These are phyloP conservation scores for Psephotus haematonotus DNA, from an alignment of 2,113 vertebrate genomes.

Conservation along the genomic window DNA sequence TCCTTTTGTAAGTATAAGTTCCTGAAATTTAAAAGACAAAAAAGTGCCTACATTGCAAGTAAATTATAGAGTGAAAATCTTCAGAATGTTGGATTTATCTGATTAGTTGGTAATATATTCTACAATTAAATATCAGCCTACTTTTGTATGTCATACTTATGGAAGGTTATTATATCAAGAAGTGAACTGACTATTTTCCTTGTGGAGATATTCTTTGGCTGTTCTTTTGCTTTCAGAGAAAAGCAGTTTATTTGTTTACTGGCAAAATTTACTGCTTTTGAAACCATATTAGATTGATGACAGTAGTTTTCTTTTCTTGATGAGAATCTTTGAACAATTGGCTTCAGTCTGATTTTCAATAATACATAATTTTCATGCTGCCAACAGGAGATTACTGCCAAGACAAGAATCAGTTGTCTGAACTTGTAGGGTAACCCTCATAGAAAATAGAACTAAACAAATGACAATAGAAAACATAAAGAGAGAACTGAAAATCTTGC, in stretches of 20 bases:
- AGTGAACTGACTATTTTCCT: not conserved
- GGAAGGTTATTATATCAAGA: not conserved
- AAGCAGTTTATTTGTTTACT: conserved; percentile 1
- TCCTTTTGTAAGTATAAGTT: not conserved
- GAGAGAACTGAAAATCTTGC: not conserved
- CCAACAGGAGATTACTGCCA: not conserved
- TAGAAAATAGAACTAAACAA: not conserved
- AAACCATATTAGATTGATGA: not conserved
- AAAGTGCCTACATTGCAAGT: not conserved
- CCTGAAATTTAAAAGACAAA: not conserved
- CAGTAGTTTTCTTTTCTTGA: not conserved
- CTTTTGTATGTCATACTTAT: not conserved
- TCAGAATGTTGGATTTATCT: not conserved
- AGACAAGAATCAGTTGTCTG: not conserved
- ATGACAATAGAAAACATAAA: not conserved
- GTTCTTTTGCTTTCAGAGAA: not conserved
- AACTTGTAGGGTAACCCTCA: not conserved
- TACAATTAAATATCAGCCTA: not conserved
- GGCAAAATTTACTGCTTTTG: not conserved
- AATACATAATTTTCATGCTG: not conserved
- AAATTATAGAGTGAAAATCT: not conserved
- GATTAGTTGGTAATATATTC: not conserved
- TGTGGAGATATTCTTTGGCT: not conserved
- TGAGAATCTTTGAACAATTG: conserved; percentile 4
- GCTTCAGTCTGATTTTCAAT: not conserved